Conservation (phyloP, 2,888 invertebrate species). For the Orgyia antiqua region DNA sequence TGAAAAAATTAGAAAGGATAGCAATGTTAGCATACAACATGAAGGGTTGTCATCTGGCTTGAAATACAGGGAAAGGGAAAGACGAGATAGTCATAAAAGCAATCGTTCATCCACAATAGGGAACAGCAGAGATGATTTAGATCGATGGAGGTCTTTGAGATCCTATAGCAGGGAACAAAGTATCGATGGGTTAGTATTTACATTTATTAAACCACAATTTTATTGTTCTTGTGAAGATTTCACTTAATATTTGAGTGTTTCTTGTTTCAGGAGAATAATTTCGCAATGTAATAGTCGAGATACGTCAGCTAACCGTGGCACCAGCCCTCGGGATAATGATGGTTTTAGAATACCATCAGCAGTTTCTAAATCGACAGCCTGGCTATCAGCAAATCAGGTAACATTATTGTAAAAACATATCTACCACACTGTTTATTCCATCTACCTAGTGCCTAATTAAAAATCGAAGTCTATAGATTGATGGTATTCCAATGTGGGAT, state of each 20-base stretch:
- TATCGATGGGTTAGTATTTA: conserved; percentile 57
- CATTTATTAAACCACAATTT: not conserved
- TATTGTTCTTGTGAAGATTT: not conserved
- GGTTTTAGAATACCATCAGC: conserved; percentile 62
- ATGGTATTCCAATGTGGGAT: too few species aligned
- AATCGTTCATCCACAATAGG: conserved; percentile 68
- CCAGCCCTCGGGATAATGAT: conserved; percentile 63
- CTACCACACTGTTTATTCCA: too few species aligned
- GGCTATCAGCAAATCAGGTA: conserved; percentile 57
- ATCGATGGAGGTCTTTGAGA: conserved; percentile 66
- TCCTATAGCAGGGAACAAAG: conserved; percentile 73
- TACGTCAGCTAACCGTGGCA: conserved; percentile 53
- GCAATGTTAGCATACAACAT: conserved; percentile 60
- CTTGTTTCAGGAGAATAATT: conserved; percentile 57
- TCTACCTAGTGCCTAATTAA: too few species aligned
- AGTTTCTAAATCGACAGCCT: conserved; percentile 45
- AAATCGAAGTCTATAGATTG: too few species aligned
- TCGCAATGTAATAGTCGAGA: conserved; percentile 72
- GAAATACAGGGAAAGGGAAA: conserved; percentile 53
- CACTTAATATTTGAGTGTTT: too few species aligned
- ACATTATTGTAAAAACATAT: not conserved
- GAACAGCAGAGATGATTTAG: conserved; percentile 67
- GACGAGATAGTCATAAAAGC: conserved; percentile 63
- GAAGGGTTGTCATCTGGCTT: conserved; percentile 43
- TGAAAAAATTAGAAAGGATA: conserved; percentile 53